Conservation (phyloP, 2,888 invertebrate species). For the Caenorhabditis parvicauda region DNA sequence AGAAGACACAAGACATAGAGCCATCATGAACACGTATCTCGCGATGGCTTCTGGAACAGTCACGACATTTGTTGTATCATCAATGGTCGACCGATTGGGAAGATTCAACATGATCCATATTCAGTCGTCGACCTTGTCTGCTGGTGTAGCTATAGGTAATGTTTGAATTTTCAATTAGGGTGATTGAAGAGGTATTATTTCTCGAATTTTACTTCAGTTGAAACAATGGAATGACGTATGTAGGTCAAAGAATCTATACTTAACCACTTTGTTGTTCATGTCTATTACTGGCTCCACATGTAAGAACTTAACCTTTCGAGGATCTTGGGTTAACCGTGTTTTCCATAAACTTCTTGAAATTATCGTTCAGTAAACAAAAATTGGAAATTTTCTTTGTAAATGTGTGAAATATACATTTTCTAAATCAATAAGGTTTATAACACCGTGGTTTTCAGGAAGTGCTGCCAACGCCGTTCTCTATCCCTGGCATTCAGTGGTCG, state of each 20-base stretch:
- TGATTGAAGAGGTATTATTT: not conserved
- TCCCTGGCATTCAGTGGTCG: slow-evolving; percentile 59
- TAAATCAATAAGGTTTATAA: too few relatives aligned
- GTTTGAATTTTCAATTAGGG: not conserved
- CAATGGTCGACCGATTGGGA: slow-evolving; percentile 70
- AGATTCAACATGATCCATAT: slow-evolving; percentile 65
- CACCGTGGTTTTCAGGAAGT: slow-evolving; percentile 51
- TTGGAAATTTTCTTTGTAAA: too few relatives aligned
- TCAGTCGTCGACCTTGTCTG: slow-evolving; percentile 66
- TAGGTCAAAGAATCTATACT: slow-evolving; percentile 77
- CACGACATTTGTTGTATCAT: slow-evolving; percentile 80
- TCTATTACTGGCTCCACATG: too few relatives aligned
- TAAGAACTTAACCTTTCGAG: too few relatives aligned
- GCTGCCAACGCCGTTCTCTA: slow-evolving; percentile 65
- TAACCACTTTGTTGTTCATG: too few relatives aligned
- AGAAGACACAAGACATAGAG: slow-evolving; percentile 67
- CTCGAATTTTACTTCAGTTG: not conserved
- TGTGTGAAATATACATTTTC: too few relatives aligned
- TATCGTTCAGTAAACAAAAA: too few relatives aligned
- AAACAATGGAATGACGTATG: too few relatives aligned
- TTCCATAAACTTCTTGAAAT: too few relatives aligned
- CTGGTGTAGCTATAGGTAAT: slow-evolving; percentile 64
- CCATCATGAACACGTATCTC: slow-evolving; percentile 88
- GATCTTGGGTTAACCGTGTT: too few relatives aligned
- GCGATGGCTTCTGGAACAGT: slow-evolving; percentile 78